Evolutionary conservation across 2,797 vertebrate species (phyloP).

Genomic region (Oreonectes daqikongensis): DNA sequence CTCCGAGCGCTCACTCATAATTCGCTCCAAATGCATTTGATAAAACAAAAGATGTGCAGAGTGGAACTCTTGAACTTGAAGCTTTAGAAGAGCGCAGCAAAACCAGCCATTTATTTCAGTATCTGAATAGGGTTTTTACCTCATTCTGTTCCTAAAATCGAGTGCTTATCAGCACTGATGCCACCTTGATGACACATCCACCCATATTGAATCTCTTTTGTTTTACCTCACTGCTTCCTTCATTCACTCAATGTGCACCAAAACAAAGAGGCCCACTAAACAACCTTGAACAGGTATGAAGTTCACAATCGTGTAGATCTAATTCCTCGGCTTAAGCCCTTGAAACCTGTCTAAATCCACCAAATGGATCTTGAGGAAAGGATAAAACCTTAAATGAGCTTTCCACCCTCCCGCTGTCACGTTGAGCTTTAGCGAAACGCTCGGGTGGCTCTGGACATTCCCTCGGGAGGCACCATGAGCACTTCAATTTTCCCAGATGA

Average conservation of each 20-base stretch:
- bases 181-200: background rate
- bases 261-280: background rate
- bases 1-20: conserved; percentile 31
- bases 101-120: conserved; percentile 8
- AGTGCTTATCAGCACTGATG: conserved; percentile 13
- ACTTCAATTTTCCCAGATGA: conserved; percentile 47
- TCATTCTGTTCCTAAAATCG: background rate
- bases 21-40: conserved; percentile 40
- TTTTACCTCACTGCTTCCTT: background rate
- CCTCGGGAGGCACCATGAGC: conserved; percentile 34
- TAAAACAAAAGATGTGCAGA: conserved; percentile 27
- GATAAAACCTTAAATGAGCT: conserved; percentile 45
- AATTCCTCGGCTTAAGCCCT: conserved; percentile 26
- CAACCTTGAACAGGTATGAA: conserved; percentile 33
- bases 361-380: conserved; percentile 39
- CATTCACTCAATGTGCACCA: background rate
- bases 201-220: conserved; percentile 6
- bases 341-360: conserved; percentile 23
- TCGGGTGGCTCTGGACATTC: conserved; percentile 41
- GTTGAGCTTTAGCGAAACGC: conserved; percentile 20
- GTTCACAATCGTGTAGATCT: conserved; percentile 31
- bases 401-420: conserved; percentile 34
- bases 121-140: background rate
- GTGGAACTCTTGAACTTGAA: background rate
- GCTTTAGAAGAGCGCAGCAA: background rate